Evolutionary conservation across 1,140 invertebrate species (phyloP).

Genomic region (Babylonia areolata): DNA sequence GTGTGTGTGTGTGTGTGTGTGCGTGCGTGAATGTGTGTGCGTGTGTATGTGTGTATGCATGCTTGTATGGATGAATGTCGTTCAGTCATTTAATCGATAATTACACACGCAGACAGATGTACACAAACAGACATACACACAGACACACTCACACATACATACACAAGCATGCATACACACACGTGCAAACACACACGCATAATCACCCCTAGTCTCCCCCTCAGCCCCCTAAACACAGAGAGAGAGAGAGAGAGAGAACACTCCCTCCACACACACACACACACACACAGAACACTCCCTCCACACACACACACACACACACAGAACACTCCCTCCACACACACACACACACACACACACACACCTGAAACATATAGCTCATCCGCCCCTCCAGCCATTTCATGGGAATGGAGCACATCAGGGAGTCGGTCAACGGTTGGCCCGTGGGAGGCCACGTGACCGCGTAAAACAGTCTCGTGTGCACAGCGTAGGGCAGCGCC

Average conservation of each 20-base stretch:
- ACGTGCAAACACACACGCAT: not conserved
- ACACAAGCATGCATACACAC: not conserved
- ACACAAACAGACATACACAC: too few relatives aligned
- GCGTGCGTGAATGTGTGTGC: not conserved
- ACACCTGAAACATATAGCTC: constrained; percentile 58
- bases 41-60: constrained; percentile 25
- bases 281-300: too few relatives aligned
- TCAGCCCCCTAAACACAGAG: too few relatives aligned
- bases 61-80: too few relatives aligned
- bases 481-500: constrained; percentile 82
- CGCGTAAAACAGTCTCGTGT: constrained; percentile 68
- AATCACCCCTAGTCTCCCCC: too few relatives aligned
- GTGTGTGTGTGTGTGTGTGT: constrained; percentile 15
- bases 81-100: too few relatives aligned
- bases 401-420: constrained; percentile 70
- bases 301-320: too few relatives aligned
- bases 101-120: too few relatives aligned
- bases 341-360: not conserved
- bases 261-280: too few relatives aligned
- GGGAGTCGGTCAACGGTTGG: constrained; percentile 63
- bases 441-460: constrained; percentile 51
- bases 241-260: too few relatives aligned
- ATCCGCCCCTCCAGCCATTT: constrained; percentile 59
- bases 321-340: not conserved
- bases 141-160: not conserved